phyloP scores from a whole-genome alignment of 2,888 invertebrate species.

The Octodonta nipae region DNA sequence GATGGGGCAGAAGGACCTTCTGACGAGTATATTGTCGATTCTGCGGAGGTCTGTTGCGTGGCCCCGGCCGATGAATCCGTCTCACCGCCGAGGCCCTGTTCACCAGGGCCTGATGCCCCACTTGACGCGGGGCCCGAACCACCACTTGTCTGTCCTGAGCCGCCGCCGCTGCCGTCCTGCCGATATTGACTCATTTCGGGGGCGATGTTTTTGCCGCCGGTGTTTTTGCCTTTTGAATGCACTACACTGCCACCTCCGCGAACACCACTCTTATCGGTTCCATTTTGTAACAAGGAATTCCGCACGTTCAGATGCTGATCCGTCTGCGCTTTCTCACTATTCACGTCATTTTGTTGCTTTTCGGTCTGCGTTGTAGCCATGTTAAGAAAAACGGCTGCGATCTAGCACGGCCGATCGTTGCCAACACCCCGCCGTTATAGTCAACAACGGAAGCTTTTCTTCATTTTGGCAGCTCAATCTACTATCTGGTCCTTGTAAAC shows the following conservation, averaged over 20 bases:
- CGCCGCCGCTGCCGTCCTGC: slow-evolving; percentile 46
- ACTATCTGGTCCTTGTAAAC: slow-evolving; percentile 36
- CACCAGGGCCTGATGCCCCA: slow-evolving; percentile 21
- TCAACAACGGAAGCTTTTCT: slow-evolving; percentile 35
- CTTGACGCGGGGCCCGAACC: slow-evolving; percentile 22
- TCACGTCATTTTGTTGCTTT: slow-evolving; percentile 66
- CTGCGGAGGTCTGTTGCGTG: slow-evolving; percentile 32
- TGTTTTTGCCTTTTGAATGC: slow-evolving; percentile 51
- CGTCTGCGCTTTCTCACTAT: slow-evolving; percentile 49
- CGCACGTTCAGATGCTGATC: slow-evolving; percentile 55
- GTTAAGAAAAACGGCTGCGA: slow-evolving; percentile 43
- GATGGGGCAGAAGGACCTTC: slow-evolving; percentile 19
- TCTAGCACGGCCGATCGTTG: slow-evolving; percentile 39
- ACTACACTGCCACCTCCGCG: slow-evolving; percentile 46
- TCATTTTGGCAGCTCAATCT: slow-evolving; percentile 33
- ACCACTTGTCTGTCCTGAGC: slow-evolving; percentile 20
- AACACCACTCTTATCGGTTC: slow-evolving; percentile 60
- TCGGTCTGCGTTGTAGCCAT: slow-evolving; percentile 79
- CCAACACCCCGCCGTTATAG: slow-evolving; percentile 48
- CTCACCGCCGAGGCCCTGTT: slow-evolving; percentile 36
- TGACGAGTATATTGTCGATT: slow-evolving; percentile 9
- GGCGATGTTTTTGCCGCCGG: slow-evolving; percentile 41
- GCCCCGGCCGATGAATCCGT: slow-evolving; percentile 20
- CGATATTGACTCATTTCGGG: slow-evolving; percentile 58
- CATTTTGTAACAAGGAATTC: slow-evolving; percentile 60